Evolutionary conservation across 2,797 vertebrate genomes (phyloP), one percentile per base, ranked within the genome.

Genomic region (Fundulus diaphanus): DNA sequence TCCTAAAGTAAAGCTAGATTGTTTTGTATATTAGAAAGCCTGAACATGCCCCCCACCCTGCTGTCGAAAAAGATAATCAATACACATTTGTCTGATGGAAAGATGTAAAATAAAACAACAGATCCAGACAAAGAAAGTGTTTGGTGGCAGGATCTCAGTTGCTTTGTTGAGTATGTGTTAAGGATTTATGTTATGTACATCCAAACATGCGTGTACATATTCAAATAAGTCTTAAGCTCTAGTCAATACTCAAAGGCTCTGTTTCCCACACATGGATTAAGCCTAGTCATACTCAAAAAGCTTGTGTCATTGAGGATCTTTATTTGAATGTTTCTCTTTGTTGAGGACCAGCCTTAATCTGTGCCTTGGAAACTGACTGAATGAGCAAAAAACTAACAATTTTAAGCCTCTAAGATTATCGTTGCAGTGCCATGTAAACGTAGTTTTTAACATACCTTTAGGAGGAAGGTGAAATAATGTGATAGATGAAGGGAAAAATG

Each of bases 31-130:
- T 48, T 70, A 48, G 35, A 31, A 11, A 48, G 80, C 68, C 37
- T 33, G 18, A 4, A 72, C 72, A 76, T 77, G 24, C 24, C 5
- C n/a, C 29, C 42, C 13, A n/a, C n/a, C 73, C 52, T 67, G 51
- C 69, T 33, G 65, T 3, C n/a, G 5, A n/a, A 54, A 65, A 79
- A 76, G 13, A 70, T 71, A 70, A 85, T 85, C 67, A 83, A 85
- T 72, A 20, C 16, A 44, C n/a, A 3, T 27, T 44, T 35, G 51
- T 18, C 1, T 57, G 44, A 51, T 52, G 20, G 59, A 49, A 18
- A 20, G 48, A 51, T 42, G 46, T 35, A 24, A 48, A 24, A n/a
- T n/a, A n/a, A 15, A 15, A 46, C 51, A 40, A 68, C n/a, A 67
- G 20, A 74, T 13, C 2, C 12, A 68, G 65, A 24, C 22, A 27